phyloP scores from a whole-genome alignment of 1,140 invertebrate species.

The Tyrophagus putrescentiae region DNA sequence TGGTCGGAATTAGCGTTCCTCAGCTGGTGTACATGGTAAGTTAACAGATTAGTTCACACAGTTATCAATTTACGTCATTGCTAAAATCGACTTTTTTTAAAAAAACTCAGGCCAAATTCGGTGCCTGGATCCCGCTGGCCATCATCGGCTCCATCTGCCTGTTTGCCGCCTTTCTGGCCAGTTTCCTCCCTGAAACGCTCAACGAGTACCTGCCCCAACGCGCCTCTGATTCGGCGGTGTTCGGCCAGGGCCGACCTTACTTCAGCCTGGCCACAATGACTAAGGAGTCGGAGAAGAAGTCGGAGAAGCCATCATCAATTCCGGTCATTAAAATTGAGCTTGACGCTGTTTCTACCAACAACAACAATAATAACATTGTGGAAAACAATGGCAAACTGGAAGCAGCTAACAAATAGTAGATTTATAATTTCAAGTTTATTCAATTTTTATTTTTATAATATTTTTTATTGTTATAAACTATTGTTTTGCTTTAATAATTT shows the following conservation, averaged over 20 bases:
- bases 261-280: conserved; percentile 26
- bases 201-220: conserved; percentile 30
- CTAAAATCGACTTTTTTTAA: background rate
- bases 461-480: too few species aligned
- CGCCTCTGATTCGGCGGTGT: conserved; percentile 30
- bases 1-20: conserved; percentile 38
- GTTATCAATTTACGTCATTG: background rate
- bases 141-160: conserved; percentile 30
- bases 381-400: too few species aligned
- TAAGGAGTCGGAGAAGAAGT: too few species aligned
- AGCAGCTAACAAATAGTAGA: too few species aligned
- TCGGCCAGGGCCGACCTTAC: conserved; percentile 33
- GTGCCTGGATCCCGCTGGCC: conserved; percentile 29
- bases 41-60: conserved; percentile 23
- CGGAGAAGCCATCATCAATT: too few species aligned
- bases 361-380: too few species aligned
- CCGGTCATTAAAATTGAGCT: too few species aligned
- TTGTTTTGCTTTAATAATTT: too few species aligned
- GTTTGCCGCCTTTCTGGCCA: conserved; percentile 27
- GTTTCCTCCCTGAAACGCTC: conserved; percentile 31
- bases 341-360: too few species aligned
- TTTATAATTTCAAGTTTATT: too few species aligned
- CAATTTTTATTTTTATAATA: too few species aligned
- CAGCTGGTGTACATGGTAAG: conserved; percentile 43
- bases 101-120: conserved; percentile 26